phyloP scores from a whole-genome alignment of 2,888 invertebrate species.

The Empis stercorea region DNA sequence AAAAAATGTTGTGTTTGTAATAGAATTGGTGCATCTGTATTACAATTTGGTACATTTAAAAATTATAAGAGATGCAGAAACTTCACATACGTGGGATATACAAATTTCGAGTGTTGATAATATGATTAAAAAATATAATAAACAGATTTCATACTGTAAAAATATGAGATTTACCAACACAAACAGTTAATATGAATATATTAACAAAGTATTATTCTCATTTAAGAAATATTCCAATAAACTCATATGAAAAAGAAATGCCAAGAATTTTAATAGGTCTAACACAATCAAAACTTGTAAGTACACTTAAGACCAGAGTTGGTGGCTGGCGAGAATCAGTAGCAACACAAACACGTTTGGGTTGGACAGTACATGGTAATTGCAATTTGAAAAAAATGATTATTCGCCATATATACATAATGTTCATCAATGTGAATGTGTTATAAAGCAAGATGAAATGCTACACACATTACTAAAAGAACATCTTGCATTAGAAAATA shows the following conservation, averaged over 20 bases:
- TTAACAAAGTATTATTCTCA: slow-evolving; percentile 1
- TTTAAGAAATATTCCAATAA: slow-evolving; percentile 8
- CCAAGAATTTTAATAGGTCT: slow-evolving; percentile 9
- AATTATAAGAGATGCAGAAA: background rate
- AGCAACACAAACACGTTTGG: slow-evolving; percentile 7
- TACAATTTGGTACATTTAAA: slow-evolving; percentile 1
- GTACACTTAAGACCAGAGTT: background rate
- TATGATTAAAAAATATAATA: background rate
- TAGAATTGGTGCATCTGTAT: background rate
- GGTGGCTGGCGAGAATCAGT: slow-evolving; percentile 1
- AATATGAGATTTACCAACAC: background rate
- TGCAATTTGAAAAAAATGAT: too few species aligned
- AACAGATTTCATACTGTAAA: background rate
- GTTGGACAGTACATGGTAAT: slow-evolving; percentile 6
- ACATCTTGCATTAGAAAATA: background rate
- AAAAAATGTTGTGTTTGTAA: slow-evolving; percentile 4
- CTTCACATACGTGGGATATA: background rate
- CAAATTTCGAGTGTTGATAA: background rate
- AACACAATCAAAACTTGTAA: background rate
- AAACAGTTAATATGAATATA: background rate
- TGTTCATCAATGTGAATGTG: slow-evolving; percentile 3
- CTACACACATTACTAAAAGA: slow-evolving; percentile 6
- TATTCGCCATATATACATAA: background rate
- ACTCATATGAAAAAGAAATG: slow-evolving; percentile 6
- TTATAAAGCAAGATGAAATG: slow-evolving; percentile 2